phyloP scores from a whole-genome alignment of 2,888 invertebrate genomes.

The Zygaena filipendulae region DNA sequence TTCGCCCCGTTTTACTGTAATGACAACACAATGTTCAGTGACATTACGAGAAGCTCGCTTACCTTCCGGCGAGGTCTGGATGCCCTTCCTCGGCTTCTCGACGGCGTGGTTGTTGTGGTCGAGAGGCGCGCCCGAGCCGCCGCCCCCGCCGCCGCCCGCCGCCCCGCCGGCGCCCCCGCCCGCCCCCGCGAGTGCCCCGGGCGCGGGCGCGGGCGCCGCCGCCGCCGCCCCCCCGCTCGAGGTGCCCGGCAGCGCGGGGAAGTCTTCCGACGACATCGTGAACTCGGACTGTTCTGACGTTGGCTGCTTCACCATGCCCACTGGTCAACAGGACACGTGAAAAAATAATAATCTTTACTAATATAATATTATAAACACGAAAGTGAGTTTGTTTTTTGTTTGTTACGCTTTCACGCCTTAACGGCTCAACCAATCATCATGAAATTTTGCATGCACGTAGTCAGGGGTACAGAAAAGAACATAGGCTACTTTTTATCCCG shows the following conservation, averaged over 20 bases:
- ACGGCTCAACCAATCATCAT: no score
- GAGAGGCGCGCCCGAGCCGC: slow-evolving; percentile 24
- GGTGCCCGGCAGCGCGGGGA: slow-evolving; percentile 98
- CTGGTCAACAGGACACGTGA: slow-evolving; percentile 49
- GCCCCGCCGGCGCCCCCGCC: slow-evolving; percentile 22
- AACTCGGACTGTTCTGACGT: slow-evolving; percentile 93
- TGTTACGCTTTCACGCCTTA: no score
- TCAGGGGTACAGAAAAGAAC: no score
- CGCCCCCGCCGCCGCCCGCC: slow-evolving; percentile 23
- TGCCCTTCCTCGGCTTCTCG: slow-evolving; percentile 80
- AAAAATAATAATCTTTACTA: no score
- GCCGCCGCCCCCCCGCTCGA: slow-evolving; percentile 71
- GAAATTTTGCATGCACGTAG: no score
- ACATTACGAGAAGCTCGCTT: no score
- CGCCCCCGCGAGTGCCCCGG: slow-evolving; percentile 70
- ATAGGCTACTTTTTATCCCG: no score
- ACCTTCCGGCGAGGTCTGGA: slow-evolving; percentile 96
- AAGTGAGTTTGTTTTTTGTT: no score
- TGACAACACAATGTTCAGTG: no score
- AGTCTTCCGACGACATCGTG: slow-evolving; percentile 99
- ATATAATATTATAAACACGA: no score
- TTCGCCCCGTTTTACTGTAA: no score
- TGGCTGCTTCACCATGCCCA: slow-evolving; percentile 96
- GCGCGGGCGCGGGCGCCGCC: slow-evolving; percentile 19
- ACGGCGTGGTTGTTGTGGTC: slow-evolving; percentile 38